Conservation (phyloP, 2,888 invertebrate species). For the Drosophila mercatorum region DNA sequence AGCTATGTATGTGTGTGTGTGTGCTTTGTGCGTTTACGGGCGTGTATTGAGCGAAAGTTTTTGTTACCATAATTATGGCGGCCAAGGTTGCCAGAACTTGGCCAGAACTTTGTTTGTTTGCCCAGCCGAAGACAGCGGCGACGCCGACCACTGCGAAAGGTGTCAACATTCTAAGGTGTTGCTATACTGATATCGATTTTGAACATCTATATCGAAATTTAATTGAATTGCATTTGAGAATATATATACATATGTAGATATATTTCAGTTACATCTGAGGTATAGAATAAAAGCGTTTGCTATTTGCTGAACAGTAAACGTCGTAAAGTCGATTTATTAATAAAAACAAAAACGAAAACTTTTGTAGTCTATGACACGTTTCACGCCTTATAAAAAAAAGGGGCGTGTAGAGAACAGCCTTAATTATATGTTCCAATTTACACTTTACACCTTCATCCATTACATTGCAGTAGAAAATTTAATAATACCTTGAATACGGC, state of each 20-base stretch:
- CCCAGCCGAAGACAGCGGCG: slow-evolving; percentile 37
- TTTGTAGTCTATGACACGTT: neutral
- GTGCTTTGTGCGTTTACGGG: slow-evolving; percentile 45
- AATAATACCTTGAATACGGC: no score
- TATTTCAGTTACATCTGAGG: no score
- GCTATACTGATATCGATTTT: slow-evolving; percentile 41
- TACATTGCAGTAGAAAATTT: neutral
- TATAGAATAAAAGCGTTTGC: neutral
- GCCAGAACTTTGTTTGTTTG: slow-evolving; percentile 50
- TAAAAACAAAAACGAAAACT: neutral
- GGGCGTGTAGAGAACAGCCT: neutral
- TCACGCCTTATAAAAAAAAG: neutral
- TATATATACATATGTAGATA: no score
- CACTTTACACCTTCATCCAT: neutral
- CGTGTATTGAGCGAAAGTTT: slow-evolving; percentile 72
- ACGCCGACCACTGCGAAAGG: slow-evolving; percentile 21
- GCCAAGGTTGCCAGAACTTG: slow-evolving; percentile 65
- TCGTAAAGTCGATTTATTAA: neutral
- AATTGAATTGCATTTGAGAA: neutral
- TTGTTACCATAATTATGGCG: slow-evolving; percentile 79
- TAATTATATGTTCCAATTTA: neutral
- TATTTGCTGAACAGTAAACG: no score
- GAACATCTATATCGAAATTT: neutral
- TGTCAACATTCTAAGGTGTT: slow-evolving; percentile 52
- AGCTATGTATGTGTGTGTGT: neutral